phyloP scores from a whole-genome alignment of 2,888 invertebrate species.

The Sarcophaga rosellei region DNA sequence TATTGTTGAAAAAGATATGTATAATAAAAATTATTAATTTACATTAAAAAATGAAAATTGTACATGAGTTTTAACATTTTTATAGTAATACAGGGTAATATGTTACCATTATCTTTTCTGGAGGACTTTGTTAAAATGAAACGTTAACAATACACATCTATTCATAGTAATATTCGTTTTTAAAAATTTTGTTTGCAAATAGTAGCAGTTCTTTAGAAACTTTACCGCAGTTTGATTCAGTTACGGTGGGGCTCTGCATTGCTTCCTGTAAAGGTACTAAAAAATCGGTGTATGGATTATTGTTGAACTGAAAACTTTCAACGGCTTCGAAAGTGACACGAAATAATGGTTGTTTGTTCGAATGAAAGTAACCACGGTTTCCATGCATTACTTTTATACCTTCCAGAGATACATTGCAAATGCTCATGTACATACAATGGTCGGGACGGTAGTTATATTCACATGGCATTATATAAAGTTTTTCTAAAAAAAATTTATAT shows the following conservation, averaged over 20 bases:
- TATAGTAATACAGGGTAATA: too few relatives aligned
- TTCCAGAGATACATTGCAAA: conserved; percentile 84
- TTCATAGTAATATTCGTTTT: conserved; percentile 76
- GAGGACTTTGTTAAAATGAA: too few relatives aligned
- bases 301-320: conserved; percentile 84
- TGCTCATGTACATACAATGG: conserved; percentile 97
- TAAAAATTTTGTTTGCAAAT: conserved; percentile 80
- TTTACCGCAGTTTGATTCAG: conserved; percentile 86
- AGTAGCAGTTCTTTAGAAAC: conserved; percentile 83
- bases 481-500: conserved; percentile 82
- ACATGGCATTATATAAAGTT: conserved; percentile 90
- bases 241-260: conserved; percentile 83
- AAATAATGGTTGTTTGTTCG: conserved; percentile 92
- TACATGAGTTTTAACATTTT: too few relatives aligned
- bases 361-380: conserved; percentile 92
- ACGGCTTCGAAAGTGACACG: conserved; percentile 85
- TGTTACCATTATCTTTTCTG: too few relatives aligned
- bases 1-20: too few relatives aligned
- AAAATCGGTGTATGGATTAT: conserved; percentile 74
- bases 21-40: too few relatives aligned
- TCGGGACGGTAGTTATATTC: conserved; percentile 96
- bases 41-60: too few relatives aligned
- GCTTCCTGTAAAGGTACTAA: conserved; percentile 74
- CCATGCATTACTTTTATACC: conserved; percentile 95
- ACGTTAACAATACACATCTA: neutral